phyloP scores from a whole-genome alignment of 2,113 vertebrate genomes.

The Ancistrus triradiatus region DNA sequence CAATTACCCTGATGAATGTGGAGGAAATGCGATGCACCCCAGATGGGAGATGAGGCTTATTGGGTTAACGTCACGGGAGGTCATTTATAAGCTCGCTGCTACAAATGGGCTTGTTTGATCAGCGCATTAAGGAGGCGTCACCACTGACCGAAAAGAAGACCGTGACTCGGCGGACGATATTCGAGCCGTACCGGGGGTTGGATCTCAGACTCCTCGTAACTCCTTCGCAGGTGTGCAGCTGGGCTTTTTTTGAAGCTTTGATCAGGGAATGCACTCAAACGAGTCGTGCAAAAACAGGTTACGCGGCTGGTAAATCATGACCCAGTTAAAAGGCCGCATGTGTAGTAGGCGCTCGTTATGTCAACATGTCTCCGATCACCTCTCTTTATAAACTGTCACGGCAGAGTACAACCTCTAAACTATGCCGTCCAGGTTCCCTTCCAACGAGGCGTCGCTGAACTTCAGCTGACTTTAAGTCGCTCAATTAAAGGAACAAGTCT shows the following conservation, averaged over 20 bases:
- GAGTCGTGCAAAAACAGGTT: constrained; percentile 67
- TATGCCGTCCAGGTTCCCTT: too few species aligned
- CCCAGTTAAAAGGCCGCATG: constrained; percentile 48
- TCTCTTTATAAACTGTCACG: constrained; percentile 8
- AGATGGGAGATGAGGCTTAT: constrained; percentile 68
- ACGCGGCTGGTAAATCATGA: constrained; percentile 62
- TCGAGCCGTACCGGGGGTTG: too few species aligned
- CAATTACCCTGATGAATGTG: constrained; percentile 78
- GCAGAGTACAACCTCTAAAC: neutral
- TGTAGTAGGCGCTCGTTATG: constrained; percentile 37
- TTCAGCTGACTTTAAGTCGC: too few species aligned
- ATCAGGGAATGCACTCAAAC: constrained; percentile 67
- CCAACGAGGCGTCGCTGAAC: too few species aligned
- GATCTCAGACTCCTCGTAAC: too few species aligned
- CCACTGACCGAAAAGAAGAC: neutral
- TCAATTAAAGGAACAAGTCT: too few species aligned
- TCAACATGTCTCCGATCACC: constrained; percentile 3
- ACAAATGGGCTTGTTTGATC: constrained; percentile 51
- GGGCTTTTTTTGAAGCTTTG: constrained; percentile 19
- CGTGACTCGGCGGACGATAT: too few species aligned
- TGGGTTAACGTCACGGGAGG: constrained; percentile 62
- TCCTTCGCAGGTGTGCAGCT: constrained; percentile 62
- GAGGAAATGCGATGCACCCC: constrained; percentile 58
- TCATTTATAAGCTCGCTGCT: constrained; percentile 64
- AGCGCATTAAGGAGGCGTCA: constrained; percentile 45